These are phyloP conservation scores for Phylloscopus whistleri DNA, from an alignment of 2,113 vertebrate genomes.

Conservation along the genomic window DNA sequence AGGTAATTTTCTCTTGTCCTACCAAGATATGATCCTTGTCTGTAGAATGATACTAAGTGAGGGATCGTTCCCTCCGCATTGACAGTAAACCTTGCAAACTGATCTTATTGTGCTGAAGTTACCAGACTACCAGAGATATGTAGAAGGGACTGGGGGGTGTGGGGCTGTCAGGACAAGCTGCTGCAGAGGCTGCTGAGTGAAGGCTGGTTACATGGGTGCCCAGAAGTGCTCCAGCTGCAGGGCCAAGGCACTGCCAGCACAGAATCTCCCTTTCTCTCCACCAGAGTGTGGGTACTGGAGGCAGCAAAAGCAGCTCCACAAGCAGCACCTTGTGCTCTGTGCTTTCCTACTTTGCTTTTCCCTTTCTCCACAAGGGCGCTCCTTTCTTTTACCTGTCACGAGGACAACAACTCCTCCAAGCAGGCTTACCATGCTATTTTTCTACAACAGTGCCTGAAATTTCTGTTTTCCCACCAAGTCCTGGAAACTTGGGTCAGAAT, in stretches of 20 bases:
- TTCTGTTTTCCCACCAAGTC: neutral
- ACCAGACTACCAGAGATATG: rapidly evolving
- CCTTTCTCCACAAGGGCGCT: neutral
- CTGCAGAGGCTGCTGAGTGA: neutral
- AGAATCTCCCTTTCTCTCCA: neutral
- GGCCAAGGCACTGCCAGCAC: too few species aligned
- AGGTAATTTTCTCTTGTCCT: neutral
- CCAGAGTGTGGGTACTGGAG: rapidly evolving
- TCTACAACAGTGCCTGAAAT: neutral
- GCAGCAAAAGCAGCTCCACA: neutral
- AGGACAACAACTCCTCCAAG: neutral
- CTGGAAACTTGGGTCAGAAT: neutral
- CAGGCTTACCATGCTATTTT: neutral
- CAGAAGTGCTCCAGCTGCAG: neutral
- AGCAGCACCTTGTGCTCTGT: neutral
- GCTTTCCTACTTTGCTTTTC: neutral
- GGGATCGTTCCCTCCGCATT: neutral
- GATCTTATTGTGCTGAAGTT: neutral
- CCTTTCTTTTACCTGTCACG: neutral
- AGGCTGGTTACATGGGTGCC: neutral
- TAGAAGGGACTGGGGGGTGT: neutral
- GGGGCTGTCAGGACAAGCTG: too few species aligned
- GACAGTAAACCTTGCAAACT: neutral
- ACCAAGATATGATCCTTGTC: neutral
- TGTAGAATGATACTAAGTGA: neutral